phyloP scores from a whole-genome alignment of 2,113 vertebrate genomes.

The Muntiacus reevesi region DNA sequence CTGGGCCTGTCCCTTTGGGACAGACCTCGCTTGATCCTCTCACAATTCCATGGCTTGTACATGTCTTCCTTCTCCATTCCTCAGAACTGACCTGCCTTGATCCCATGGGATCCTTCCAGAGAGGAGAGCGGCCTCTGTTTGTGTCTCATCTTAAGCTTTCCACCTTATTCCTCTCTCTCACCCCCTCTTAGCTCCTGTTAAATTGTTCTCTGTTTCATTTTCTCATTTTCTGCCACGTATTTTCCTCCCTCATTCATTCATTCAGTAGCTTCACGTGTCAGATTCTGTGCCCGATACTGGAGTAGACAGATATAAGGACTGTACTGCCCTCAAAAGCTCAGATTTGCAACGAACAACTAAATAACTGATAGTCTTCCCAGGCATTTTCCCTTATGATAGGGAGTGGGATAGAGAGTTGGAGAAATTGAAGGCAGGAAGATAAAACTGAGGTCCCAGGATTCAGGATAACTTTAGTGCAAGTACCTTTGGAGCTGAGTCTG shows the following conservation, averaged over 20 bases:
- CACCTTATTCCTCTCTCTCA: neutral
- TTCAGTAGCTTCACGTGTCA: neutral
- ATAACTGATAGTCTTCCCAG: neutral
- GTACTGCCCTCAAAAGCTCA: neutral
- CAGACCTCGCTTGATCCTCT: neutral
- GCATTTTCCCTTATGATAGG: neutral
- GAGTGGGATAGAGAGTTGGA: neutral
- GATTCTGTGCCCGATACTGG: neutral
- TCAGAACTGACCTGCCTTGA: neutral
- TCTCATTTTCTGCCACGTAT: neutral
- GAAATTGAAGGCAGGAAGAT: neutral
- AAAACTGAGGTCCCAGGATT: neutral
- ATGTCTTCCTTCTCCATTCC: neutral
- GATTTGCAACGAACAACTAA: neutral
- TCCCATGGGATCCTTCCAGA: neutral
- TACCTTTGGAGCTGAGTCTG: neutral
- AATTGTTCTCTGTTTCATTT: neutral
- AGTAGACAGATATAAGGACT: neutral
- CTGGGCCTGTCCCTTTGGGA: neutral
- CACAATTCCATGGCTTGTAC: neutral
- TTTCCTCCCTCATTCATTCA: neutral
- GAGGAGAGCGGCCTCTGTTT: neutral
- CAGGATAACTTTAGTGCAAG: neutral
- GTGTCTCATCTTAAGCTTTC: neutral
- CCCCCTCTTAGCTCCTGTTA: neutral